Percentiles rank a stretch among this genome's conserved stretches.
Evolutionary conservation across 1,140 invertebrate genomes (phyloP).

Genomic region (Octopus sinensis): DNA sequence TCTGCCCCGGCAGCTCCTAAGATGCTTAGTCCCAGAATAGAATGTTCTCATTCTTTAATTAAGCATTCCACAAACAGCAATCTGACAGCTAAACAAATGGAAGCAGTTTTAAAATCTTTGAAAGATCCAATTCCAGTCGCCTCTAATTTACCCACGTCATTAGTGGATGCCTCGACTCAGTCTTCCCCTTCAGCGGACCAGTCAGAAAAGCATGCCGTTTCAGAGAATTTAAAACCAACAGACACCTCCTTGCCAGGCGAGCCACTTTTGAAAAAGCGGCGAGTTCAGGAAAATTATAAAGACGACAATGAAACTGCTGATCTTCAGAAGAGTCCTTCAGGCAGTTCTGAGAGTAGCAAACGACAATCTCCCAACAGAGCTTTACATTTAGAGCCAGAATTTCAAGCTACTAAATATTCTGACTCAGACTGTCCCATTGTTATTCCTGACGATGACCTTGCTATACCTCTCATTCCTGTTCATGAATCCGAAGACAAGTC

Average conservation of each 20-base stretch:
- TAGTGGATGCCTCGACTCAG: slow-evolving; percentile 30
- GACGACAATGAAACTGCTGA: slow-evolving; percentile 9
- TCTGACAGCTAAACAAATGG: slow-evolving; percentile 43
- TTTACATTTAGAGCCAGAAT: slow-evolving; percentile 32
- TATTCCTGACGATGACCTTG: slow-evolving; percentile 19
- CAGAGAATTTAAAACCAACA: slow-evolving; percentile 10
- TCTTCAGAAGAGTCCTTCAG: slow-evolving; percentile 24
- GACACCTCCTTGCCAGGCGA: slow-evolving; percentile 9
- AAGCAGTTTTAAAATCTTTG: slow-evolving; percentile 42
- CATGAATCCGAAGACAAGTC: not conserved
- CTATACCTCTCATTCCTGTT: not conserved
- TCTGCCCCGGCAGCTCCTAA: slow-evolving; percentile 10
- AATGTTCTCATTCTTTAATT: not conserved
- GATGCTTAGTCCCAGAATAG: slow-evolving; percentile 18
- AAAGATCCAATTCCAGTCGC: slow-evolving; percentile 42
- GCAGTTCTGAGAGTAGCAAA: slow-evolving; percentile 15
- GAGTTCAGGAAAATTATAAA: slow-evolving; percentile 22
- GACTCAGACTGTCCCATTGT: slow-evolving; percentile 16
- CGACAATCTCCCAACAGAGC: slow-evolving; percentile 28
- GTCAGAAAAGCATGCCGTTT: not conserved
- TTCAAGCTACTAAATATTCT: slow-evolving; percentile 16
- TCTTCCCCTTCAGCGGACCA: slow-evolving; percentile 19
- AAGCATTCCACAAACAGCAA: slow-evolving; percentile 38
- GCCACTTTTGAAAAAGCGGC: slow-evolving; percentile 16
- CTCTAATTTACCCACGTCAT: slow-evolving; percentile 18